A percentile compares a stretch with the other conserved stretches of the same genome.
These are phyloP conservation scores for Globia sparganii DNA, from an alignment of 2,888 invertebrate genomes.

Conservation along the genomic window DNA sequence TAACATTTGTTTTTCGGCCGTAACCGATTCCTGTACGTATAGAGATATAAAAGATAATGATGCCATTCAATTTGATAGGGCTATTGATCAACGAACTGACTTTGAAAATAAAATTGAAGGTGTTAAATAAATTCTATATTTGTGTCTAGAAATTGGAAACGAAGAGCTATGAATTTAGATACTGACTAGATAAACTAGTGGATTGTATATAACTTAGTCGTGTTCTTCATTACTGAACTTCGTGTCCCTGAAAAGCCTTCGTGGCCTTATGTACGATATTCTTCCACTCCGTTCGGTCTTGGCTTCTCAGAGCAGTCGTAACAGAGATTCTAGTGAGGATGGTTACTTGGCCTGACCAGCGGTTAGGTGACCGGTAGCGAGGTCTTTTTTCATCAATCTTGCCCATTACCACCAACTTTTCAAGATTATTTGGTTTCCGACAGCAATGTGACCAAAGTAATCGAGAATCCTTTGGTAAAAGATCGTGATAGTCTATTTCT, in stretches of 20 bases:
- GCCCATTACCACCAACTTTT: no score
- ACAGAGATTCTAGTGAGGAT: no score
- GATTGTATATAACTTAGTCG: neutral
- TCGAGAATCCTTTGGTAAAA: no score
- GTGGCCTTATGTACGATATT: neutral
- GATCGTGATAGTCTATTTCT: no score
- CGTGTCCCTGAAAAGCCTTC: neutral
- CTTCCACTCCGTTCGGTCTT: neutral
- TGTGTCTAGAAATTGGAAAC: conserved; percentile 13
- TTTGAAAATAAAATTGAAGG: conserved; percentile 18
- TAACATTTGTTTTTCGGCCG: conserved; percentile 59
- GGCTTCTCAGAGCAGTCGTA: no score
- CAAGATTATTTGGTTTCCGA: no score
- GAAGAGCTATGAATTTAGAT: conserved; percentile 11
- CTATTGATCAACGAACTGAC: conserved; percentile 59
- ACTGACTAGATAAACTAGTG: neutral
- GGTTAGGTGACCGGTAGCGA: no score
- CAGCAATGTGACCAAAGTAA: no score
- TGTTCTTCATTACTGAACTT: neutral
- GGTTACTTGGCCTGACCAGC: no score
- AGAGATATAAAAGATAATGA: conserved; percentile 35
- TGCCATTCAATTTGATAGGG: conserved; percentile 64
- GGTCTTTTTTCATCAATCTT: no score
- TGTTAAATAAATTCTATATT: conserved; percentile 37
- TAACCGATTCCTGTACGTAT: conserved; percentile 47